Conservation (phyloP, 2,113 vertebrate genomes). For the Brevimyrus niger region DNA sequence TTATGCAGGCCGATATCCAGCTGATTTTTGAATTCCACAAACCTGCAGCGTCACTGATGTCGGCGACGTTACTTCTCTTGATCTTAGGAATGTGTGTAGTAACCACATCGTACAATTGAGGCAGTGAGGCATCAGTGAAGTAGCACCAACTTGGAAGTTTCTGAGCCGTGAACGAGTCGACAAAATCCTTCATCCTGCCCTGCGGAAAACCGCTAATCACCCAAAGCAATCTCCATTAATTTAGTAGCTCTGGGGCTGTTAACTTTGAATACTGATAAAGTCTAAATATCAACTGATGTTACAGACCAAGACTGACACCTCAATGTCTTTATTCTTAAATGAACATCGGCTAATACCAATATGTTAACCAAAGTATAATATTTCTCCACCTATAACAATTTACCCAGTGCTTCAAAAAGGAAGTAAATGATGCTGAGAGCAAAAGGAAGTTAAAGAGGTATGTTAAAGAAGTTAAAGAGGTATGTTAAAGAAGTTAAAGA, state of each 20-base stretch:
- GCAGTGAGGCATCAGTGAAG: neutral
- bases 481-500: neutral
- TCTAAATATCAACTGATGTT: neutral
- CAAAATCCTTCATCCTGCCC: neutral
- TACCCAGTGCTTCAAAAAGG: neutral
- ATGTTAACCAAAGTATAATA: neutral
- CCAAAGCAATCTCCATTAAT: neutral
- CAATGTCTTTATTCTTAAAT: neutral
- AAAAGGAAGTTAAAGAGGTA: neutral
- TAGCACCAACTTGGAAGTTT: neutral
- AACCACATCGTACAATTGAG: neutral
- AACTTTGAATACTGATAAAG: neutral
- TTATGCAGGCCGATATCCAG: neutral
- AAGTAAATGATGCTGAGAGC: neutral
- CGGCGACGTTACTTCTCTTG: neutral
- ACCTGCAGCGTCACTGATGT: neutral
- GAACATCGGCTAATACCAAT: neutral
- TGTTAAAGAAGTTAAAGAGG: neutral
- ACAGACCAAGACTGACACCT: neutral
- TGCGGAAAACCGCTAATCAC: neutral
- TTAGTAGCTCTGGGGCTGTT: neutral
- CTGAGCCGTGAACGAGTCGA: neutral
- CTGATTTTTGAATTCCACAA: neutral
- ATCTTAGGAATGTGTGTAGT: neutral
- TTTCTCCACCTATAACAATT: neutral